Base-by-base conservation (phyloP, 2,888 invertebrate species). In the Thymelicus sylvestris region DNA sequence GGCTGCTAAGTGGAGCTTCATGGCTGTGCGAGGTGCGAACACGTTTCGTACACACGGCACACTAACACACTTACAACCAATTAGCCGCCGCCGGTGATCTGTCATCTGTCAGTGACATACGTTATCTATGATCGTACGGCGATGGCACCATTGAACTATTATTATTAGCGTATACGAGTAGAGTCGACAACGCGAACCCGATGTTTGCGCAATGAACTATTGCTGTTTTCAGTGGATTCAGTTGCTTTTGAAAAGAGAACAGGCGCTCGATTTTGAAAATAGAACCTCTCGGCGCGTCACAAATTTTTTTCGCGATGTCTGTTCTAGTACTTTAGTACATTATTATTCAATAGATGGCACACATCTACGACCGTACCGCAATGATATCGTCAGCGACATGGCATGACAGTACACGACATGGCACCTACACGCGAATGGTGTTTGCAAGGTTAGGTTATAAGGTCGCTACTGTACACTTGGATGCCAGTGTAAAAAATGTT, bases 31-130 rank as follows among this genome's bases (percentile, higher is more conserved):
- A 77, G 75, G 78, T 79, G 80, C 71, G 73, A 80, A 80, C 75
- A 76, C 65, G 71, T 69, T 71, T 63, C 38, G 72, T 71, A 76
- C 75, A 78, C 74, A 75, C 72, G 76, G 73, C 79, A 77, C 64
- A 79, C 74, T 76, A 77, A 73, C 78, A 77, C 64, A 78, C 74
- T 76, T 77, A 67, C 79, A 76, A 74, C 65, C 75, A 74, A 77
- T 78, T 77, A 78, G 75, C 75, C 41, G 13, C 31, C 41, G 44
- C 55, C 52, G 61, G 66, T 61, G 71, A 71, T 71, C 71, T 71
- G 66, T 66, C 71, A 71, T 71, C 71, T 71, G 66, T 66, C 71
- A 60, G 60, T 70, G 65, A 65, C 69, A 65, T 41, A 57, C 63
- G 64, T 60, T 70, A 70, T 59, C 48, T 64, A 39, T 15, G 55